Conservation (phyloP, 1,140 invertebrate species). For the Cyclargus thomasi region DNA sequence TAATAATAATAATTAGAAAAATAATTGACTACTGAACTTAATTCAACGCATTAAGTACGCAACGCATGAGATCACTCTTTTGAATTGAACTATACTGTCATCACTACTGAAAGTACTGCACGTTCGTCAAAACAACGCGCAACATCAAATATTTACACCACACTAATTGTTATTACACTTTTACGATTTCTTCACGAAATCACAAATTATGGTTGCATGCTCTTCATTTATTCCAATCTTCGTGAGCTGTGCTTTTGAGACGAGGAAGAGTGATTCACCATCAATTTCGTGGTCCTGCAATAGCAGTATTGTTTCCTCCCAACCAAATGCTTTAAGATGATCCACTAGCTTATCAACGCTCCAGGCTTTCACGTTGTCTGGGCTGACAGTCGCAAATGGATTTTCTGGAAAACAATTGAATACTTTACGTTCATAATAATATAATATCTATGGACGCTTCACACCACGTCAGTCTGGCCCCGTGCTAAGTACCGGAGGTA, state of each 20-base stretch:
- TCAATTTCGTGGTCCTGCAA: slow-evolving; percentile 62
- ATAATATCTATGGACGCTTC: too few species aligned
- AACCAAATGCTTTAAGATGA: slow-evolving; percentile 43
- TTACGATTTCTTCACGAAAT: slow-evolving; percentile 46
- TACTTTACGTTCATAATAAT: too few species aligned
- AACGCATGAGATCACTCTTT: background rate
- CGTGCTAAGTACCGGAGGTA: too few species aligned
- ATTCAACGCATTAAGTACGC: background rate
- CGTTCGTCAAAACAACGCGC: background rate
- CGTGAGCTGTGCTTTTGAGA: slow-evolving; percentile 48
- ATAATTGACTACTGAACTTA: background rate
- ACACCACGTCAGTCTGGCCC: too few species aligned
- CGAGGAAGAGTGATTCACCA: slow-evolving; percentile 55
- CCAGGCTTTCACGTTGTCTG: slow-evolving; percentile 45
- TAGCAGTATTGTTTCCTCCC: slow-evolving; percentile 47
- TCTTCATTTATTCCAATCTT: slow-evolving; percentile 52
- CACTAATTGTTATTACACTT: background rate
- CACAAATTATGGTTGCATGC: slow-evolving; percentile 51
- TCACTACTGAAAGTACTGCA: background rate
- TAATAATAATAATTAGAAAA: too few species aligned
- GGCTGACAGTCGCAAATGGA: slow-evolving; percentile 41
- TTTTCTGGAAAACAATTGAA: slow-evolving; percentile 45
- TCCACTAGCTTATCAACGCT: slow-evolving; percentile 48
- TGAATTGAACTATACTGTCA: background rate
- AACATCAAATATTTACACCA: background rate